Conservation (phyloP, 2,888 invertebrate genomes). For the Plusia festucae region DNA sequence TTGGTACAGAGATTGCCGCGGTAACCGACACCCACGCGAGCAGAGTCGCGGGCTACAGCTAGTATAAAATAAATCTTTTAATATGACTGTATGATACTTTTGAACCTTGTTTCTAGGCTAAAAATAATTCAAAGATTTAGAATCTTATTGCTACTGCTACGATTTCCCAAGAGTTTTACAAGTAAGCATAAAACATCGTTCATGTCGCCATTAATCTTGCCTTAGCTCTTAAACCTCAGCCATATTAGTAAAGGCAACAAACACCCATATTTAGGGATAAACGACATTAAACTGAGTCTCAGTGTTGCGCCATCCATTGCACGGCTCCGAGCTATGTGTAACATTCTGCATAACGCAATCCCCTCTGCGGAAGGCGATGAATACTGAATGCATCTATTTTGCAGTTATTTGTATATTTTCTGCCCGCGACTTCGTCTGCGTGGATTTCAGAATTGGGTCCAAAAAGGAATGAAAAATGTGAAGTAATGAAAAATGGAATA, state of each 20-base stretch:
- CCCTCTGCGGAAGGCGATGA: constrained; percentile 45
- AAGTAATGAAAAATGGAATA: too few relatives aligned
- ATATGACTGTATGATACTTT: too few relatives aligned
- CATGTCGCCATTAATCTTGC: constrained; percentile 32
- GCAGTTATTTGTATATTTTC: constrained; percentile 35
- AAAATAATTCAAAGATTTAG: background rate
- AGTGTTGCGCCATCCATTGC: constrained; percentile 23
- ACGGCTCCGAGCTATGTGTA: constrained; percentile 37
- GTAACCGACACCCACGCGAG: too few relatives aligned
- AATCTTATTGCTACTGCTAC: background rate
- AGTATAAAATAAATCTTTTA: too few relatives aligned
- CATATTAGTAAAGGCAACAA: constrained; percentile 29
- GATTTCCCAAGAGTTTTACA: constrained; percentile 6
- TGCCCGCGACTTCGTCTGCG: too few relatives aligned
- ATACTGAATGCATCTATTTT: constrained; percentile 23
- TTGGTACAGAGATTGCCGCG: too few relatives aligned
- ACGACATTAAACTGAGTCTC: constrained; percentile 41
- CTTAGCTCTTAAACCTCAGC: constrained; percentile 16
- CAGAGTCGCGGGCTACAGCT: too few relatives aligned
- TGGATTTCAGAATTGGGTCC: too few relatives aligned
- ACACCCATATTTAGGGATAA: constrained; percentile 56
- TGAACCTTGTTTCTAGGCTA: too few relatives aligned
- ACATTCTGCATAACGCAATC: constrained; percentile 50
- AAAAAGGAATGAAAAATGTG: too few relatives aligned
- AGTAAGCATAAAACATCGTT: constrained; percentile 1